These are phyloP conservation scores for Chunga burmeisteri DNA, from an alignment of 2,113 vertebrate species.

Conservation along the genomic window DNA sequence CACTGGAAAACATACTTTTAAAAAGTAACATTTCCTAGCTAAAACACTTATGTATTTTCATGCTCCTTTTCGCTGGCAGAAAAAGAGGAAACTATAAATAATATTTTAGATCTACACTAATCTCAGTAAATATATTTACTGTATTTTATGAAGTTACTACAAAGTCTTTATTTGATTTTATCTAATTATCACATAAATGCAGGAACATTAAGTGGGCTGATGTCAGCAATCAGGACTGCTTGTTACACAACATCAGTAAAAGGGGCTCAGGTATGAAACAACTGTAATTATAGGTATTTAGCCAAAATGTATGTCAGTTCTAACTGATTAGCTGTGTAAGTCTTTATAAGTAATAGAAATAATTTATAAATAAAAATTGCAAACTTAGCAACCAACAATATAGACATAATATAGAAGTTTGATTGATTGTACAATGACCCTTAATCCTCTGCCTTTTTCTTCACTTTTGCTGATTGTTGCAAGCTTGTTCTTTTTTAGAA, in stretches of 20 bases:
- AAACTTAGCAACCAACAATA: conserved; percentile 64
- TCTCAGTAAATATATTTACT: conserved; percentile 17
- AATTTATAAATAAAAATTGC: conserved; percentile 69
- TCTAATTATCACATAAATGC: conserved; percentile 67
- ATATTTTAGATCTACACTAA: neutral
- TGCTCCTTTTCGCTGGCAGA: neutral
- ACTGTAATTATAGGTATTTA: conserved; percentile 79
- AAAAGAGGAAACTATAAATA: conserved; percentile 27
- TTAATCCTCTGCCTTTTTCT: neutral
- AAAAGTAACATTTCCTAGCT: neutral
- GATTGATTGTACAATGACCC: neutral
- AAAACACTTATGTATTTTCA: neutral
- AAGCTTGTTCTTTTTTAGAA: neutral
- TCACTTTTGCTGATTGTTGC: neutral
- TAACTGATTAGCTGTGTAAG: conserved; percentile 70
- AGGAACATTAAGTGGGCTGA: conserved; percentile 68
- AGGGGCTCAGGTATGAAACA: conserved; percentile 75
- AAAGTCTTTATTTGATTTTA: conserved; percentile 74
- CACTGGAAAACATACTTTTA: neutral
- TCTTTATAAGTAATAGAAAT: conserved; percentile 73
- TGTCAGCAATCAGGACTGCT: conserved; percentile 76
- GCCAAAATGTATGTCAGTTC: conserved; percentile 70
- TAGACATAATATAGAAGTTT: neutral
- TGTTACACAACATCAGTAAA: conserved; percentile 76
- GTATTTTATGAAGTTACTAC: conserved; percentile 57